Evolutionary conservation across 2,888 invertebrate genomes (phyloP).

Genomic region (Empis stercorea): DNA sequence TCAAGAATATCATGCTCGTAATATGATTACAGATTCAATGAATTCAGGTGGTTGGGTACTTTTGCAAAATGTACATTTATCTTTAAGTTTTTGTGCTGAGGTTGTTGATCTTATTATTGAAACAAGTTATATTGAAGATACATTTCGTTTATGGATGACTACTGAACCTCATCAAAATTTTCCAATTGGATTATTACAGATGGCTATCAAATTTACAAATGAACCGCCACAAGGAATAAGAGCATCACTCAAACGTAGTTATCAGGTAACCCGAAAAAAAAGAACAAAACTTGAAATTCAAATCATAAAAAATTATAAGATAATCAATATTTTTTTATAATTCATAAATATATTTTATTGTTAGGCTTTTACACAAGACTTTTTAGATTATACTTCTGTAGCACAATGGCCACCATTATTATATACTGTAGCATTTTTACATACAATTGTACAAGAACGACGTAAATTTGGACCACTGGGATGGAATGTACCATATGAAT

Average conservation of each 20-base stretch:
- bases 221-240: conserved; percentile 93
- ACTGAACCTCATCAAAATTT: conserved; percentile 89
- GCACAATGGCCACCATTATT: conserved; percentile 87
- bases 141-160: conserved; percentile 86
- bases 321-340: background rate
- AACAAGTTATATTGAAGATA: conserved; percentile 66
- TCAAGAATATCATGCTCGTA: conserved; percentile 74
- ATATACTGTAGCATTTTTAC: conserved; percentile 88
- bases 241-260: conserved; percentile 88
- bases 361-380: conserved; percentile 54
- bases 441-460: conserved; percentile 89
- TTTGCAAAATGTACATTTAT: conserved; percentile 92
- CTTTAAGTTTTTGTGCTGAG: conserved; percentile 85
- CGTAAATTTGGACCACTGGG: conserved; percentile 93
- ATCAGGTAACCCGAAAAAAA: conserved; percentile 51
- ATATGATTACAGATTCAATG: conserved; percentile 71
- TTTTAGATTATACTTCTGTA: conserved; percentile 80
- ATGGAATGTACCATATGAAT: conserved; percentile 96
- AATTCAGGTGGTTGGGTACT: conserved; percentile 81
- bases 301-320: background rate
- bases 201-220: conserved; percentile 94
- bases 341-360: background rate
- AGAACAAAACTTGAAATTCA: background rate
- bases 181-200: conserved; percentile 76
- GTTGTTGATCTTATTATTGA: conserved; percentile 80